Percentiles rank a stretch among this genome's conserved stretches.
Conservation (phyloP, 2,888 invertebrate species). For the Papilio gigon region DNA sequence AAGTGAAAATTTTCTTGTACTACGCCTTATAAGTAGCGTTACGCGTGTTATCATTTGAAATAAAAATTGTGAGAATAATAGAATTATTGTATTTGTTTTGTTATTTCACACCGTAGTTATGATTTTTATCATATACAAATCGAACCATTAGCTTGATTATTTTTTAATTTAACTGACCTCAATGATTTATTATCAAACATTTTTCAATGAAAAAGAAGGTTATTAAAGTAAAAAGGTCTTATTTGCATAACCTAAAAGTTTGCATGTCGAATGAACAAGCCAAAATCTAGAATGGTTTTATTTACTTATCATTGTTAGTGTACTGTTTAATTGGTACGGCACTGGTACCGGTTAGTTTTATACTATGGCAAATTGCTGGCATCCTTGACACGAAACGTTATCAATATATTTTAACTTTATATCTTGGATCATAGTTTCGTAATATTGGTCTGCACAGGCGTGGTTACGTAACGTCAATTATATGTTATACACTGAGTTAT, state of each 20-base stretch:
- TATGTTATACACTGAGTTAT: not conserved
- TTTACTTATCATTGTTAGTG: not conserved
- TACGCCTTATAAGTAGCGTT: not conserved
- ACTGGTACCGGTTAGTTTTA: not conserved
- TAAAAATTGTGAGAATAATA: conserved; percentile 5
- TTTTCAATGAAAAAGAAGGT: no score
- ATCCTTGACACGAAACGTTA: conserved; percentile 38
- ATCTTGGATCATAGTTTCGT: conserved; percentile 21
- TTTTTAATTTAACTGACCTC: not conserved
- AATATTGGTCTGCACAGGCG: conserved; percentile 18
- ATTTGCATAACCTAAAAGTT: not conserved
- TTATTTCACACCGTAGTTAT: conserved; percentile 4
- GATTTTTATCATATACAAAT: not conserved
- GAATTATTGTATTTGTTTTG: not conserved
- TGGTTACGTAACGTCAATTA: conserved; percentile 14
- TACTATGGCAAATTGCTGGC: conserved; percentile 2
- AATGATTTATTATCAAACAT: no score
- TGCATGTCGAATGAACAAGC: not conserved
- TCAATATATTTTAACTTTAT: conserved; percentile 29
- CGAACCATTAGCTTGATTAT: not conserved
- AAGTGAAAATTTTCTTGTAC: not conserved
- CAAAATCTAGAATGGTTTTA: not conserved
- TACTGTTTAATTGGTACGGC: not conserved
- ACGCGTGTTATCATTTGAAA: not conserved
- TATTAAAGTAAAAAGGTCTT: no score